Base-by-base conservation (phyloP, 2,888 invertebrate genomes). In the Orchesellides sinensis region DNA sequence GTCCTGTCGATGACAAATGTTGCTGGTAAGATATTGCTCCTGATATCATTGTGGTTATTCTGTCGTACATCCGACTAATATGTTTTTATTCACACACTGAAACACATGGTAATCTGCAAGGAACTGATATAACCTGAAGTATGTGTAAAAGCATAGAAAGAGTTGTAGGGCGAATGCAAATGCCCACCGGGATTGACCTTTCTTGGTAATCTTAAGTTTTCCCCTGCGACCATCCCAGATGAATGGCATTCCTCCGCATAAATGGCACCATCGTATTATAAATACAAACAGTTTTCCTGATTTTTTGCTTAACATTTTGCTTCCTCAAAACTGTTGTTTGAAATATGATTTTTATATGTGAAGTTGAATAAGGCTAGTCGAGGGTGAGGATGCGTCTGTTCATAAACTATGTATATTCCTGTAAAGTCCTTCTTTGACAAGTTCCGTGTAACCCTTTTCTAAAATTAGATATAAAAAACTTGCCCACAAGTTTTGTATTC, bases 171-270 rank as follows among this genome's bases (percentile, higher is more conserved):
- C 29, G 61, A 40, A 56, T 8, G 54, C 75, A 32, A 47, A 14
- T 47, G 61, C 70, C 74, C 49, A 49, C 4, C 47, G 59, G 52
- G 32, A 35, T 25, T 77, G 25, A 5, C 49, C 68, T 63, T 52
- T 68, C 19, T 8, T 25, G 1, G 49, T 59, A 8, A 49, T 19
- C 21, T 29, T 14, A 10, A 82, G 35, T 19, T 69, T 23, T 14
- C 69, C 74, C 21, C 70, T 32, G 25, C 69, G 56, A 14, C 69
- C 63, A 52, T 82, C 69, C 82, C 82, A 82, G 10, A 56, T 35
- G 63, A 63, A 75, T 12, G 82, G 82, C 68, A 82, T 82, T 25
- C 75, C 74, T n/a, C 82, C 74, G 10, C 74, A 74, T 27, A 82
- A 40, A 63, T 52, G 23, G 32, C 66, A 66, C 82, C 82, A 82